Conservation (phyloP, 2,113 vertebrate genomes). For the Aspidoscelis tigris region DNA sequence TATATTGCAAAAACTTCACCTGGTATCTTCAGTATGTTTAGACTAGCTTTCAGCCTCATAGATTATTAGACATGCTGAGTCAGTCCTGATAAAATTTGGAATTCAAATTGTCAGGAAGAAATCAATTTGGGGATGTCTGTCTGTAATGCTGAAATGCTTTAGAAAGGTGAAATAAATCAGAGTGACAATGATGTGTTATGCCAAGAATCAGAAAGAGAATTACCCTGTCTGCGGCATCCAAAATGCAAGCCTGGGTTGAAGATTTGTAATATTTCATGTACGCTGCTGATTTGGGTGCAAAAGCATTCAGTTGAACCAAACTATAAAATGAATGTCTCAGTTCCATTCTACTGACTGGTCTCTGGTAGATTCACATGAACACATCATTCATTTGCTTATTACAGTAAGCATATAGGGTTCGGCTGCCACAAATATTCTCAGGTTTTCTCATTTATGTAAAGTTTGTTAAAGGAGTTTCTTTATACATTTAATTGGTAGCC, state of each 20-base stretch:
- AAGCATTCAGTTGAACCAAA: neutral
- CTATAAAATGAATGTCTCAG: neutral
- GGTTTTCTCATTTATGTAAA: neutral
- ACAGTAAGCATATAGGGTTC: neutral
- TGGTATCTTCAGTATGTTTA: no score
- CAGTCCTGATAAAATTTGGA: no score
- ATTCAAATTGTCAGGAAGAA: no score
- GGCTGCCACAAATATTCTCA: neutral
- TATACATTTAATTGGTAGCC: neutral
- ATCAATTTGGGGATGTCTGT: no score
- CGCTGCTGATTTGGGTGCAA: neutral
- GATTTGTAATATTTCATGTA: neutral
- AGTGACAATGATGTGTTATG: neutral
- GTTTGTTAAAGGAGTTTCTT: neutral
- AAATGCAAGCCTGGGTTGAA: rapidly evolving
- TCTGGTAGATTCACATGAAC: neutral
- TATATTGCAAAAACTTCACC: neutral
- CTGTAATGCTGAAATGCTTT: neutral
- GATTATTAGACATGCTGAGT: no score
- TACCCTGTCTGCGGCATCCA: neutral
- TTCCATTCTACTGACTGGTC: neutral
- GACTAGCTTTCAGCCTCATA: no score
- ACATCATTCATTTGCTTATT: neutral
- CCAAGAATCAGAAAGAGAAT: neutral
- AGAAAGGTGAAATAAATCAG: neutral